Evolutionary conservation across 2,113 vertebrate species (phyloP), one percentile per base, ranked within the genome.

Genomic region (Daphoenositta chrysoptera): DNA sequence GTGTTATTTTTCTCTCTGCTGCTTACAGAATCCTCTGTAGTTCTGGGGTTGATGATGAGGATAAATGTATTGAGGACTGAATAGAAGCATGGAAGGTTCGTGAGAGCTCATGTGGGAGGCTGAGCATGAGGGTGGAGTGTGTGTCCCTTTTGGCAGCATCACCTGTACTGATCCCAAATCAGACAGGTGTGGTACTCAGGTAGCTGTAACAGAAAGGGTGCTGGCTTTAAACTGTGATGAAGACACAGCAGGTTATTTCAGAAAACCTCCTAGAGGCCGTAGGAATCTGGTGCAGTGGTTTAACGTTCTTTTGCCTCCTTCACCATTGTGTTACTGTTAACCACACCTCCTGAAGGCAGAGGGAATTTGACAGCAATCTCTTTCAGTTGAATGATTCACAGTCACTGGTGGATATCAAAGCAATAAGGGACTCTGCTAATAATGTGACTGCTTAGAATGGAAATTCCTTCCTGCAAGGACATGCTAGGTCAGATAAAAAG

Each of bases 351-450:
- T 77, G 66, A 68, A 72, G 78, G 27, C 61, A 78, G 28, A 66
- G 87, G 66, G 73, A 75, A 44, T 91, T 54, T 53, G 61, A 65
- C 54, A 91, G 70, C 73, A 73, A 33, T 69, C 56, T n/a, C n/a
- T 89, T 72, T 42, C 10, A 57, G 44, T 5, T 37, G 57, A 84
- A 39, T 82, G 89, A 89, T 96, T 91, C 89, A 61, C 45, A 65
- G 61, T 76, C 78, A 60, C 77, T 70, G 68, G 60, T 94, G 87
- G 81, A 68, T 82, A 92, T 84, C 18, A 13, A 61, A 95, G 83
- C 89, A 91, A 16, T 81, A 70, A 95, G 66, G 78, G 75, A 80
- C 66, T 94, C 42, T 39, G 81, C 37, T 96, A 91, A 86, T 44
- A 78, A 70, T 2, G 9, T 26, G 58, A 39, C 71, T 70, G 58